Percentiles rank a stretch among this genome's conserved stretches.
phyloP scores from a whole-genome alignment of 2,888 invertebrate genomes.

The Parelbella ahira region DNA sequence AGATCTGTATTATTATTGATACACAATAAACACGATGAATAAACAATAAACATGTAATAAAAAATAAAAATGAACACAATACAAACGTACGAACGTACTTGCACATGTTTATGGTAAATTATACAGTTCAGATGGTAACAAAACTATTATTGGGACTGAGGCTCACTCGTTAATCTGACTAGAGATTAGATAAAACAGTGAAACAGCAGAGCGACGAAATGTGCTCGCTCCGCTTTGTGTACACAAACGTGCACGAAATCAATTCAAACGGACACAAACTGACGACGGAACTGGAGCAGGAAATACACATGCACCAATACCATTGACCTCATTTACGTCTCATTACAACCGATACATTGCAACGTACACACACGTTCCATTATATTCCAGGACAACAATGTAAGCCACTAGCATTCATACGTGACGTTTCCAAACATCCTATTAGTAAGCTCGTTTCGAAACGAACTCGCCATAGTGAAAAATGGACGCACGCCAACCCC shows the following conservation, averaged over 20 bases:
- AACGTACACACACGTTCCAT: no score
- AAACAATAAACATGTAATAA: no score
- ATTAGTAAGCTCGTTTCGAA: no score
- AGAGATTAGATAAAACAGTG: conserved; percentile 6
- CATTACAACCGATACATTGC: neutral
- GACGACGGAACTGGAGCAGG: conserved; percentile 6
- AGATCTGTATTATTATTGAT: no score
- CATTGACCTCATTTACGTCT: conserved; percentile 2
- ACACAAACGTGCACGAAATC: conserved; percentile 3
- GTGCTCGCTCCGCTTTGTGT: neutral
- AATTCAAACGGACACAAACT: conserved; percentile 6
- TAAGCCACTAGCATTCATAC: no score
- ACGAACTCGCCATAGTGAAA: neutral
- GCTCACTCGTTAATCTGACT: conserved; percentile 1
- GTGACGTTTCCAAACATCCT: no score
- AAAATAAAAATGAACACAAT: no score
- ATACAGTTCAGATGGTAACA: conserved; percentile 7
- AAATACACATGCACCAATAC: conserved; percentile 9
- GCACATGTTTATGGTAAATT: neutral
- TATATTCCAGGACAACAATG: no score
- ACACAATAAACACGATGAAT: no score
- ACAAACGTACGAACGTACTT: no score
- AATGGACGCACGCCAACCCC: conserved; percentile 5
- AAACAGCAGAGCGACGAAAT: conserved; percentile 3
- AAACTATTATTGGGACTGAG: neutral